Conservation (phyloP, 1,140 invertebrate species). For the Atopsyche davidsoni region DNA sequence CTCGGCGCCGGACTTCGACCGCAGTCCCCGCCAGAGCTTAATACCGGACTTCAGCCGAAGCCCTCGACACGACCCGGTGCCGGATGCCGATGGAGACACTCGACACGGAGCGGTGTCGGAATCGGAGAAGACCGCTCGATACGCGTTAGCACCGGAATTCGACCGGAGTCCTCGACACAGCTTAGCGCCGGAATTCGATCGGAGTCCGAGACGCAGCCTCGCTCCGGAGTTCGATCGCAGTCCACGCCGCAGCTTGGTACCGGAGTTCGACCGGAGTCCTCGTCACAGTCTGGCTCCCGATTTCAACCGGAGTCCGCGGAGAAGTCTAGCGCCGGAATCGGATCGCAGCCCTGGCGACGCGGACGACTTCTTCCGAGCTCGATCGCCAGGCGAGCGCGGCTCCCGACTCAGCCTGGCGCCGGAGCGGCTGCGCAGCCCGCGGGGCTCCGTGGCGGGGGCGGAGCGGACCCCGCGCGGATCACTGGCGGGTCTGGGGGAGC, state of each 20-base stretch:
- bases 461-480: too few species aligned
- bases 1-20: slow-evolving; percentile 51
- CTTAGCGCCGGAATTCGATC: slow-evolving; percentile 24
- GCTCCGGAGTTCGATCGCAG: slow-evolving; percentile 49
- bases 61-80: slow-evolving; percentile 55
- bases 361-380: too few species aligned
- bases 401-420: slow-evolving; percentile 48
- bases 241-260: slow-evolving; percentile 56
- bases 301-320: slow-evolving; percentile 54
- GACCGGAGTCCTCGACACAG: slow-evolving; percentile 42
- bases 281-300: slow-evolving; percentile 48
- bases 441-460: slow-evolving; percentile 54
- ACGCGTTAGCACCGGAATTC: slow-evolving; percentile 44
- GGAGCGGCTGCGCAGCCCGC: slow-evolving; percentile 49
- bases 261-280: slow-evolving; percentile 46
- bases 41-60: slow-evolving; percentile 51
- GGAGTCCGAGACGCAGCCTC: slow-evolving; percentile 26
- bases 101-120: slow-evolving; percentile 57
- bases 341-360: too few species aligned
- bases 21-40: slow-evolving; percentile 59
- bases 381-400: slow-evolving; percentile 58
- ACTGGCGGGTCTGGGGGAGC: slow-evolving; percentile 44
- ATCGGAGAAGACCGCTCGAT: too few species aligned
- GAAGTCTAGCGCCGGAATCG: slow-evolving; percentile 55
- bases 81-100: slow-evolving; percentile 54